Percentiles rank a stretch among this genome's conserved stretches.
These are phyloP conservation scores for Alca torda DNA, from an alignment of 2,797 vertebrate species.

Conservation along the genomic window DNA sequence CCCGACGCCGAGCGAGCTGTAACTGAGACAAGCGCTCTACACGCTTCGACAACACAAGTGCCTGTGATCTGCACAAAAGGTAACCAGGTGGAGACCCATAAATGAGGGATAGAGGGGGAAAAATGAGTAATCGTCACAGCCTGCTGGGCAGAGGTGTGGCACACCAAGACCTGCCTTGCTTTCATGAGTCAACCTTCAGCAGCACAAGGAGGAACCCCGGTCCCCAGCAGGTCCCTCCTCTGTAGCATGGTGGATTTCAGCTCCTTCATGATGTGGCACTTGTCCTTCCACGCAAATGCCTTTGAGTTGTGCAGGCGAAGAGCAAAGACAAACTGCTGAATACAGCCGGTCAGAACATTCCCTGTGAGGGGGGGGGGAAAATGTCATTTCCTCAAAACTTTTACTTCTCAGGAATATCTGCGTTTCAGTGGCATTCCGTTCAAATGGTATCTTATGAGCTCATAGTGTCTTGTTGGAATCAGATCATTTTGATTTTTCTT, in stretches of 20 bases:
- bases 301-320: not conserved
- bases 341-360: not conserved
- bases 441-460: not conserved
- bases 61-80: not conserved
- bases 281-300: not conserved
- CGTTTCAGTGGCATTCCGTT: not conserved
- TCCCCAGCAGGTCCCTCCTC: not conserved
- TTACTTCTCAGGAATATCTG: not conserved
- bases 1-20: accelerated
- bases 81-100: not conserved
- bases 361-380: not conserved
- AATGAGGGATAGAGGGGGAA: not conserved
- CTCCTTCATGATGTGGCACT: accelerated
- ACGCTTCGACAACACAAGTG: not conserved
- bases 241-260: accelerated
- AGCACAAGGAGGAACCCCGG: not conserved
- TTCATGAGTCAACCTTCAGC: not conserved
- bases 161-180: not conserved
- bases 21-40: not conserved
- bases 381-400: not conserved
- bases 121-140: not conserved
- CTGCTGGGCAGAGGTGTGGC: not conserved
- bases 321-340: not conserved
- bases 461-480: not conserved
- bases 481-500: not conserved